These are phyloP conservation scores for Villa cingulata DNA, from an alignment of 2,888 invertebrate species.

Conservation along the genomic window DNA sequence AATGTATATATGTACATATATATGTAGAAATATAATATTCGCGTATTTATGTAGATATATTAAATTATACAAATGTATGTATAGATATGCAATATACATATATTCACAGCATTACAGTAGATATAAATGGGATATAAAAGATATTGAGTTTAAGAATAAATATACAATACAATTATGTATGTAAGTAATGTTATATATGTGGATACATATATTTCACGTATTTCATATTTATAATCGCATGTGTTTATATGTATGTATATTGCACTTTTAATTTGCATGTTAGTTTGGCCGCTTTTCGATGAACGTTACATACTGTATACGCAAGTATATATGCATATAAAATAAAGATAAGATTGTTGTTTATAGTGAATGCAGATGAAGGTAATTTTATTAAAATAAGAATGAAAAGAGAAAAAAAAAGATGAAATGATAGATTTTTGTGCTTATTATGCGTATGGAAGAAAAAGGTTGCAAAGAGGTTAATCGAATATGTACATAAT, in stretches of 20 bases:
- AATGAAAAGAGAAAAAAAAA: not conserved
- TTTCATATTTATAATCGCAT: too few relatives aligned
- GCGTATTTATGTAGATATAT: too few relatives aligned
- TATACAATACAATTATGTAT: too few relatives aligned
- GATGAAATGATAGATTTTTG: not conserved
- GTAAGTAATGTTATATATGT: too few relatives aligned
- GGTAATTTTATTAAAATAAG: not conserved
- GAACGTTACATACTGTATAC: too few relatives aligned
- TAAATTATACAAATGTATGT: not conserved
- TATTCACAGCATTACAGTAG: not conserved
- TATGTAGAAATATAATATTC: too few relatives aligned
- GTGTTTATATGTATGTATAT: too few relatives aligned
- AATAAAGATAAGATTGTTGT: not conserved
- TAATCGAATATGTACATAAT: not conserved
- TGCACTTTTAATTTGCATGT: constrained; percentile 8
- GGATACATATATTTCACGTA: not conserved
- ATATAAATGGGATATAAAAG: too few relatives aligned
- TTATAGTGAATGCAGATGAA: not conserved
- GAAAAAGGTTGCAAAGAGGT: not conserved
- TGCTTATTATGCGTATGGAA: too few relatives aligned
- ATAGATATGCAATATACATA: not conserved
- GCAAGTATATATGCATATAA: not conserved
- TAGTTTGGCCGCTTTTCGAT: not conserved
- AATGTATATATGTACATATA: too few relatives aligned
- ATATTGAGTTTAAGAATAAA: too few relatives aligned